phyloP scores from a whole-genome alignment of 2,888 invertebrate species.

The Troides aeacus region DNA sequence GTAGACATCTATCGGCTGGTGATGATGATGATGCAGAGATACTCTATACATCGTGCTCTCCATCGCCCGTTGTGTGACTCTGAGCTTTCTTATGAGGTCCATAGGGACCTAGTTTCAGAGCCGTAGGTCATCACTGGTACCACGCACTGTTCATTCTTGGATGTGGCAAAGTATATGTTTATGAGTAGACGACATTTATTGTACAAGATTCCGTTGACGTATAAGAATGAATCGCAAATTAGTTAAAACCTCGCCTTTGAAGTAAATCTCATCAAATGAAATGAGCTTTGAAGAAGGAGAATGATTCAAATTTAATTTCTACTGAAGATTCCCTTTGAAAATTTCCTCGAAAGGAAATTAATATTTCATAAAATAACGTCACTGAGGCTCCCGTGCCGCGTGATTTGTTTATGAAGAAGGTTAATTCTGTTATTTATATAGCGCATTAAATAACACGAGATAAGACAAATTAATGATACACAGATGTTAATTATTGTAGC shows the following conservation, averaged over 20 bases:
- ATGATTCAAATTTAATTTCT: conserved; percentile 26
- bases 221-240: conserved; percentile 15
- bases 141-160: too few species aligned
- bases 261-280: conserved; percentile 17
- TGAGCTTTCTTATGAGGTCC: too few species aligned
- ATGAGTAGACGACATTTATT: background rate
- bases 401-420: background rate
- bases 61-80: too few species aligned
- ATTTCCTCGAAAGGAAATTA: conserved; percentile 13
- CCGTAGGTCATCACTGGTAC: too few species aligned
- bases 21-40: too few species aligned
- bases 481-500: too few species aligned
- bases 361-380: conserved; percentile 14
- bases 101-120: too few species aligned
- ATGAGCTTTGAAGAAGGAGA: conserved; percentile 20
- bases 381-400: background rate
- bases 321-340: conserved; percentile 14
- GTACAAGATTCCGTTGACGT: background rate
- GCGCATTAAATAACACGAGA: background rate
- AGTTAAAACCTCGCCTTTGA: conserved; percentile 9
- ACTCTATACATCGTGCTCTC: too few species aligned
- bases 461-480: background rate
- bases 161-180: background rate
- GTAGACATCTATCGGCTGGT: too few species aligned
- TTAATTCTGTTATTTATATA: background rate